phyloP scores from a whole-genome alignment of 2,888 invertebrate genomes.

The Leptothorax acervorum region DNA sequence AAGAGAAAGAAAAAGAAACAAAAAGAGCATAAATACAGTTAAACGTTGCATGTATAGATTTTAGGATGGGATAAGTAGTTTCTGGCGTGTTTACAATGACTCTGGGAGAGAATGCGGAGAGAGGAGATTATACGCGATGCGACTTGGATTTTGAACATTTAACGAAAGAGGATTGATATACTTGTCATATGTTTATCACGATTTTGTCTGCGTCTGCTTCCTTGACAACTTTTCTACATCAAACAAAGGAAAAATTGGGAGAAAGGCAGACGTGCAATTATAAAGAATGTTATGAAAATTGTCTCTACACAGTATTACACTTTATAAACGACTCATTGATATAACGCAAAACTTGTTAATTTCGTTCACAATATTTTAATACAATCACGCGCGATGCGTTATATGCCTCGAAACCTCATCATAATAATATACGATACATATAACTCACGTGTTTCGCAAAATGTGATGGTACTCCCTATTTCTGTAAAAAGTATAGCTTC shows the following conservation, averaged over 20 bases:
- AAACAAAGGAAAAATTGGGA: neutral
- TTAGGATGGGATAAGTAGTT: conserved; percentile 37
- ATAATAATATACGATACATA: conserved; percentile 26
- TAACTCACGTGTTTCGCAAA: conserved; percentile 22
- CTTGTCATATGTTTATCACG: conserved; percentile 16
- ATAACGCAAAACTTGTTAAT: conserved; percentile 31
- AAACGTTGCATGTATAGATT: conserved; percentile 63
- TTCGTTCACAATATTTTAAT: conserved; percentile 51
- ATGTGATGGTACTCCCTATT: conserved; percentile 34
- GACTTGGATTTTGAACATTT: conserved; percentile 22
- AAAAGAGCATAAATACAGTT: conserved; percentile 43
- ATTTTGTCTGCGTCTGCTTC: conserved; percentile 13
- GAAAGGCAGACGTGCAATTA: neutral
- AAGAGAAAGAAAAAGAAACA: conserved; percentile 58
- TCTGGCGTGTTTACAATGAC: conserved; percentile 27
- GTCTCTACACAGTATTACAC: conserved; percentile 25
- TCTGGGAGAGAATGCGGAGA: conserved; percentile 15
- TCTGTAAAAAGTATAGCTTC: conserved; percentile 39
- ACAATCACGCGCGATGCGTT: conserved; percentile 28
- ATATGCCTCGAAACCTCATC: conserved; percentile 1
- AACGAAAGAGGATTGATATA: conserved; percentile 2
- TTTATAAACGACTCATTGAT: conserved; percentile 33
- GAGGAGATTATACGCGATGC: neutral
- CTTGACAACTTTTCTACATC: neutral
- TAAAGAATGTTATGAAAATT: conserved; percentile 15